These are phyloP conservation scores for Anabacerthia variegaticeps DNA, from an alignment of 2,797 vertebrate species.

Conservation along the genomic window DNA sequence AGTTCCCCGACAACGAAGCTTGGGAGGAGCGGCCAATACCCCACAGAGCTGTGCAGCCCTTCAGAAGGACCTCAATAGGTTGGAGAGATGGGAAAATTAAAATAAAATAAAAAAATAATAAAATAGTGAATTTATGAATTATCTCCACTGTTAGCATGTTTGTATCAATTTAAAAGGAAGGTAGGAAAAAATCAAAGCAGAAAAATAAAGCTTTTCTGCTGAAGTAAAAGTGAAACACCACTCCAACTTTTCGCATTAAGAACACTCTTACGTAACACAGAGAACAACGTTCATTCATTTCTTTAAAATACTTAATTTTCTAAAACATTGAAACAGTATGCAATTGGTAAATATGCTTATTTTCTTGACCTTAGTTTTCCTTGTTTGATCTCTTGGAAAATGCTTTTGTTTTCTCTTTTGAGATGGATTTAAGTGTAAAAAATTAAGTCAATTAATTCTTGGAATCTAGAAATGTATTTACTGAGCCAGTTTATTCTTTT, in stretches of 20 bases:
- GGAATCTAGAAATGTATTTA: not conserved
- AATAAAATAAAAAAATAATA: not conserved
- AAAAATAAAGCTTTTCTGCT: not conserved
- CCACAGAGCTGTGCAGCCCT: not conserved
- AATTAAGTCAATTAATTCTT: not conserved
- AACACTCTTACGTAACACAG: not conserved
- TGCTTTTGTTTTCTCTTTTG: not conserved
- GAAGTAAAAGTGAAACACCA: not conserved
- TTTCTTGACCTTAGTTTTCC: not conserved
- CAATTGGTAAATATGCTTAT: not conserved
- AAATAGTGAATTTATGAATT: not conserved
- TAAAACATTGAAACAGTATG: not conserved
- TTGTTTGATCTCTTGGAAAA: not conserved
- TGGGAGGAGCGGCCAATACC: not conserved
- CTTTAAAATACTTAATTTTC: not conserved
- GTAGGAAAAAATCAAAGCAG: not conserved
- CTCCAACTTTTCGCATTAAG: not conserved
- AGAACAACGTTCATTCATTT: not conserved
- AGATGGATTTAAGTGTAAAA: not conserved
- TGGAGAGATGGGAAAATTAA: not conserved
- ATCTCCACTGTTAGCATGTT: not conserved
- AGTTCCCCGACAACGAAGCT: not conserved
- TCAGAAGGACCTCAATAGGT: not conserved
- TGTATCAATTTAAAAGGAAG: not conserved
- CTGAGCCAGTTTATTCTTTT: not conserved